Evolutionary conservation across 2,888 invertebrate genomes (phyloP), one percentile per base, ranked within the genome.

Genomic region (Timema cristinae): DNA sequence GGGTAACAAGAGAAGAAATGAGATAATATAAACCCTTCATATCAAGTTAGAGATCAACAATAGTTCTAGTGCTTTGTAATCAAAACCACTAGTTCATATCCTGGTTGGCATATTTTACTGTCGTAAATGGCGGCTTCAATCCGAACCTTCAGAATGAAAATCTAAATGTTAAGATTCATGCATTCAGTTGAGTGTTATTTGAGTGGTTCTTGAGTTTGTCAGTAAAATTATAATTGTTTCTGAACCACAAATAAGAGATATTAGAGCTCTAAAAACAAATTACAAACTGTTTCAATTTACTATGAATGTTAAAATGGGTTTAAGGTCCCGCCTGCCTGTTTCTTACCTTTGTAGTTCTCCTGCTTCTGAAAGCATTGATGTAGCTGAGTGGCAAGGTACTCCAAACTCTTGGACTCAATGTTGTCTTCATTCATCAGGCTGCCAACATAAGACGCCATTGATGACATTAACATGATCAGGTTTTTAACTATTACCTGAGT

Each of bases 311-410:
- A 32, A 32, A 32, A 32, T 32, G 32, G 32, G 32, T 32, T 4
- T 1, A 32, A 32, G 32, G n/a, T 13, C 48, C 13, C 49, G 16
- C 8, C 63, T 47, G 13, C n/a, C 10, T 7, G 32, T n/a, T 48
- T 47, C 83, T 82, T 81, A 89, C 89, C 84, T 83, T 92, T 93
- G 79, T 92, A 94, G 80, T 90, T 89, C 78, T 94, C 93, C 70
- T 89, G 86, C 80, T 90, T 89, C 47, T 89, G 87, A 81, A 95
- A 94, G 77, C 88, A 88, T 80, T 92, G 92, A 79, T 92, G 91
- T 61, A 94, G 85, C 79, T 91, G 91, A 77, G 86, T 85, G 69
- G 91, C 90, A 78, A 95, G 86, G 66, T 86, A 86, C 78, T 95
- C 95, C 79, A 95, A 85, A 50, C 89, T 88, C 80, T 91, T 90